phyloP scores from a whole-genome alignment of 2,797 vertebrate genomes.

The Sebastes hubbsi region DNA sequence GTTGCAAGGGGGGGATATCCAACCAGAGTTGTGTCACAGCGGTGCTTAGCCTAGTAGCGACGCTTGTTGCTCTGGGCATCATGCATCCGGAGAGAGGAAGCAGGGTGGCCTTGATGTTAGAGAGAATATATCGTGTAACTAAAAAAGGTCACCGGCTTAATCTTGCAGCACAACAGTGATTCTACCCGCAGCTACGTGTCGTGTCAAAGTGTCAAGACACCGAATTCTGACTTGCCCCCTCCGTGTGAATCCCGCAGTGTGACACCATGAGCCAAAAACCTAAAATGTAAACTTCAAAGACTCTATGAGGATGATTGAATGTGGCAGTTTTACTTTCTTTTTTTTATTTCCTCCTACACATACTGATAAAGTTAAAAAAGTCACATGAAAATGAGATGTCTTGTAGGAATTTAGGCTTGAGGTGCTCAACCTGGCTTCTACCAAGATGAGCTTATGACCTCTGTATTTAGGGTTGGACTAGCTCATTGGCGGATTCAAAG shows the following conservation, averaged over 20 bases:
- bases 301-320: conserved; percentile 45
- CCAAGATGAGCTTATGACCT: background rate
- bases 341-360: background rate
- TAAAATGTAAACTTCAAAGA: conserved; percentile 31
- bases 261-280: conserved; percentile 12
- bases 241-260: conserved; percentile 16
- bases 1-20: conserved; percentile 67
- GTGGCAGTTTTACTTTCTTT: conserved; percentile 51
- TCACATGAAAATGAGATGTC: conserved; percentile 20
- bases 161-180: conserved; percentile 18
- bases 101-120: conserved; percentile 36
- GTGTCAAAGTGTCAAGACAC: conserved; percentile 38
- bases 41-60: conserved; percentile 54
- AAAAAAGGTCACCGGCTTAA: conserved; percentile 50
- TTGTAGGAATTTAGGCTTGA: background rate
- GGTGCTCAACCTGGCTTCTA: background rate
- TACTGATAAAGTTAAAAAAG: conserved; percentile 31
- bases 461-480: background rate
- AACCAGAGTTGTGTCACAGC: conserved; percentile 65
- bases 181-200: conserved; percentile 40
- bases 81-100: conserved; percentile 40
- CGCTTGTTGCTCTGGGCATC: conserved; percentile 59
- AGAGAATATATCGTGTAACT: conserved; percentile 45
- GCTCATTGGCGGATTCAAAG: background rate
- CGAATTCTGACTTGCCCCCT: conserved; percentile 16